Percentiles rank a stretch among this genome's conserved stretches.
Conservation (phyloP, 1,140 invertebrate species). For the Drosophila sp. region DNA sequence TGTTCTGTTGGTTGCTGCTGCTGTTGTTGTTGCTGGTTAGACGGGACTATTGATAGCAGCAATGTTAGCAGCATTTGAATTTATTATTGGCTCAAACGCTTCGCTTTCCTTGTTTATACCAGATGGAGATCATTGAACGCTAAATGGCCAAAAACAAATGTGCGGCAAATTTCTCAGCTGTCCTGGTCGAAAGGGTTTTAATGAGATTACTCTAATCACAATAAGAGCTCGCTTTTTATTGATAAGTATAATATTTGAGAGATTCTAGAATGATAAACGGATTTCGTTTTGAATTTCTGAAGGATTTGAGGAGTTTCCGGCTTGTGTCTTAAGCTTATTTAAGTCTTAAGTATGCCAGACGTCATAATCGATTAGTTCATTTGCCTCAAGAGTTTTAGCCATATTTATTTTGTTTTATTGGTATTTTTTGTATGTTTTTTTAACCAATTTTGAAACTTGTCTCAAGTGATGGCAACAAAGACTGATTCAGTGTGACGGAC, state of each 20-base stretch:
- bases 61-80: conserved; percentile 65
- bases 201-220: conserved; percentile 26
- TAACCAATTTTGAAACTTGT: conserved; percentile 30
- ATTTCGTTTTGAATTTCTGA: background rate
- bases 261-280: background rate
- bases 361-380: conserved; percentile 58
- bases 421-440: conserved; percentile 12
- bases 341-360: conserved; percentile 56
- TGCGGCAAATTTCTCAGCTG: conserved; percentile 40
- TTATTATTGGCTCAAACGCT: conserved; percentile 50
- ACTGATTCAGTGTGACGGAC: conserved; percentile 71
- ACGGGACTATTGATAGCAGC: conserved; percentile 70
- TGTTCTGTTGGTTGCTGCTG: conserved; percentile 36
- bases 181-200: conserved; percentile 25
- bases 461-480: conserved; percentile 52
- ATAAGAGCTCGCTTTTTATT: background rate
- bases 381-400: background rate
- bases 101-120: conserved; percentile 39
- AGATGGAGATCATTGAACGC: conserved; percentile 49
- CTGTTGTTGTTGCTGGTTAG: conserved; percentile 45
- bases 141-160: conserved; percentile 53
- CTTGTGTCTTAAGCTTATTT: conserved; percentile 16
- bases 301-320: conserved; percentile 14
- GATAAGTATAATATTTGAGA: background rate
- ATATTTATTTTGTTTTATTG: background rate